These are phyloP conservation scores for Lepus americanus DNA, from an alignment of 2,113 vertebrate species.

Conservation along the genomic window DNA sequence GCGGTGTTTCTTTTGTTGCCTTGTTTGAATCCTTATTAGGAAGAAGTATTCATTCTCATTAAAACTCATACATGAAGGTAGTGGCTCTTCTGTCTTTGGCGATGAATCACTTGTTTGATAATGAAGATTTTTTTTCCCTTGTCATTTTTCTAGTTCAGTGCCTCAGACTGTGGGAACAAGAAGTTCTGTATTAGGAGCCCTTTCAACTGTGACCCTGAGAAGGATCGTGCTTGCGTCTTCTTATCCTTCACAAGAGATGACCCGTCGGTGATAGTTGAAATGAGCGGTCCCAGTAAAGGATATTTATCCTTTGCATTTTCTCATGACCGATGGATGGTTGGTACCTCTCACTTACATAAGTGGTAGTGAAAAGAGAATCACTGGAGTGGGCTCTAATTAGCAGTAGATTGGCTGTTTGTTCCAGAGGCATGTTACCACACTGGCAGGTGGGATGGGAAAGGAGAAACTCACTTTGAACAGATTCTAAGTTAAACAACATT, in stretches of 20 bases:
- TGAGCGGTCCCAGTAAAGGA: conserved; percentile 92
- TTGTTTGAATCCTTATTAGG: conserved; percentile 45
- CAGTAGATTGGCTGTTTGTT: background rate
- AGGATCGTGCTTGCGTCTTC: conserved; percentile 88
- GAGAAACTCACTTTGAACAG: background rate
- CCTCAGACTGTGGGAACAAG: conserved; percentile 88
- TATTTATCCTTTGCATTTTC: conserved; percentile 93
- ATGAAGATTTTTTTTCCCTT: conserved; percentile 23
- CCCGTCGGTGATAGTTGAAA: conserved; percentile 89
- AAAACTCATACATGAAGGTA: background rate
- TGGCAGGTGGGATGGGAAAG: background rate
- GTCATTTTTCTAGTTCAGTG: conserved; percentile 89
- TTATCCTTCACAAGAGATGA: conserved; percentile 88
- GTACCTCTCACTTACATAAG: conserved; percentile 70
- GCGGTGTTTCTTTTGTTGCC: background rate
- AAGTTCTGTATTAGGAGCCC: conserved; percentile 93
- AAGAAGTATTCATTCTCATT: conserved; percentile 12
- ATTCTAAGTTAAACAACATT: background rate
- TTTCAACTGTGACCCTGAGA: conserved; percentile 89
- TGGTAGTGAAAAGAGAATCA: background rate
- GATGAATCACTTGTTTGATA: conserved; percentile 63
- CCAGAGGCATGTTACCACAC: background rate
- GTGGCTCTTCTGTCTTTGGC: conserved; percentile 5
- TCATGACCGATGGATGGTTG: conserved; percentile 94
- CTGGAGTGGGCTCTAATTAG: background rate